A percentile compares a stretch with the other conserved stretches of the same genome.
Conservation (phyloP, 1,140 invertebrate species). For the Archegozetes longisetosus region DNA sequence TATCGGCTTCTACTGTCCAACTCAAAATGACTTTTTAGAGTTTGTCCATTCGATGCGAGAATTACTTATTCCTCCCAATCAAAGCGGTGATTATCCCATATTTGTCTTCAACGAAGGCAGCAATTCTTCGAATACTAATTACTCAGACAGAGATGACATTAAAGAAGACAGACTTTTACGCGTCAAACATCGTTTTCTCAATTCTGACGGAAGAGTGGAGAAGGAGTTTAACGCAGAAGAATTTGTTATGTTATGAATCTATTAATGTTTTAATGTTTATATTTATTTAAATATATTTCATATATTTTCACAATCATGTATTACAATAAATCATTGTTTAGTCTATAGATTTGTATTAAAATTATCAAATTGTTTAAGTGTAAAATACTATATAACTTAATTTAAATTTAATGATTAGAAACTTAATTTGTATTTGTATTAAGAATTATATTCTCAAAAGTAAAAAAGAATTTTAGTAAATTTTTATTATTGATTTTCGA, state of each 20-base stretch:
- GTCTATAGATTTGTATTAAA: too few relatives aligned
- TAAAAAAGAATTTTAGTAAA: too few relatives aligned
- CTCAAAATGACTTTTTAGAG: conserved; percentile 54
- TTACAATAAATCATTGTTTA: too few relatives aligned
- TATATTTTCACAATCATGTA: too few relatives aligned
- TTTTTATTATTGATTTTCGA: too few relatives aligned
- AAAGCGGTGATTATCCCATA: conserved; percentile 52
- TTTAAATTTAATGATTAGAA: too few relatives aligned
- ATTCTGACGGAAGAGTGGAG: conserved; percentile 37
- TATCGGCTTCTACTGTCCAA: conserved; percentile 67
- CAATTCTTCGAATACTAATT: conserved; percentile 26
- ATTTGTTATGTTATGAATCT: conserved; percentile 33
- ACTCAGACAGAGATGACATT: conserved; percentile 2
- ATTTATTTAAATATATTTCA: too few relatives aligned
- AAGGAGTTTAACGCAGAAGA: conserved; percentile 51
- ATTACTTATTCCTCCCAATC: conserved; percentile 39
- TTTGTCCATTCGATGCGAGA: conserved; percentile 48
- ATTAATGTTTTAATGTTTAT: background rate
- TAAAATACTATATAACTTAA: too few relatives aligned
- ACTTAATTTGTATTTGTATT: too few relatives aligned
- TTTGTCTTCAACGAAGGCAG: conserved; percentile 57
- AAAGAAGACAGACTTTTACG: conserved; percentile 1
- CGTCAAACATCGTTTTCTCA: conserved; percentile 11
- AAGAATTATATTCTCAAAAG: too few relatives aligned
- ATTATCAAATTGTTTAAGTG: too few relatives aligned